Conservation (phyloP, 2,888 invertebrate species). For the Rhagonycha fulva region DNA sequence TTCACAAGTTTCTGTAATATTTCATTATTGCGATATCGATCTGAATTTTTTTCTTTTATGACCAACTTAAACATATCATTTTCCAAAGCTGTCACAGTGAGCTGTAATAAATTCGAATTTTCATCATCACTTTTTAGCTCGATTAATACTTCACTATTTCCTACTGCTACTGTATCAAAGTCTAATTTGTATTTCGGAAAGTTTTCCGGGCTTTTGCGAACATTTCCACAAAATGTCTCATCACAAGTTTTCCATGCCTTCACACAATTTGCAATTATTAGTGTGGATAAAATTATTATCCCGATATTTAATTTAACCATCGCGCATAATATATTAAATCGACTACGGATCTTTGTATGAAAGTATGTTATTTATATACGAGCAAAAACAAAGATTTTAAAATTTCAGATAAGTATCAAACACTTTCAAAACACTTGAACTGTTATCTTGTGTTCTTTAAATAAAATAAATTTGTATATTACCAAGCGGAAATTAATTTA, state of each 20-base stretch:
- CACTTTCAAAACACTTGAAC: neutral
- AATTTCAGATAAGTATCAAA: neutral
- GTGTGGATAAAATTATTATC: neutral
- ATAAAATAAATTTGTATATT: neutral
- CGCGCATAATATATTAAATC: neutral
- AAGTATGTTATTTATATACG: neutral
- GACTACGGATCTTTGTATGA: neutral
- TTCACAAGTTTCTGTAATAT: neutral
- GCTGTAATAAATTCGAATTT: neutral
- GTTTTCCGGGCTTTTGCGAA: constrained; percentile 8
- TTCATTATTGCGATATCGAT: neutral
- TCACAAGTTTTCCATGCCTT: constrained; percentile 8
- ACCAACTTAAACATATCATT: neutral
- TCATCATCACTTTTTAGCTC: neutral
- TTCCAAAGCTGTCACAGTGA: neutral
- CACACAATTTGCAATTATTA: neutral
- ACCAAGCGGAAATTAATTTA: neutral
- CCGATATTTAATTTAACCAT: neutral
- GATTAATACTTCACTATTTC: neutral
- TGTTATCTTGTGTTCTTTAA: neutral
- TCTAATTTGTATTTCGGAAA: constrained; percentile 53
- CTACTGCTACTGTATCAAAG: neutral
- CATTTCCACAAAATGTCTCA: constrained; percentile 15
- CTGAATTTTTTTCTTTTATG: neutral
- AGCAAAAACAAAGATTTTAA: neutral